Percentiles rank a stretch among this genome's conserved stretches.
phyloP scores from a whole-genome alignment of 2,113 vertebrate species.

The Mirza zaza region DNA sequence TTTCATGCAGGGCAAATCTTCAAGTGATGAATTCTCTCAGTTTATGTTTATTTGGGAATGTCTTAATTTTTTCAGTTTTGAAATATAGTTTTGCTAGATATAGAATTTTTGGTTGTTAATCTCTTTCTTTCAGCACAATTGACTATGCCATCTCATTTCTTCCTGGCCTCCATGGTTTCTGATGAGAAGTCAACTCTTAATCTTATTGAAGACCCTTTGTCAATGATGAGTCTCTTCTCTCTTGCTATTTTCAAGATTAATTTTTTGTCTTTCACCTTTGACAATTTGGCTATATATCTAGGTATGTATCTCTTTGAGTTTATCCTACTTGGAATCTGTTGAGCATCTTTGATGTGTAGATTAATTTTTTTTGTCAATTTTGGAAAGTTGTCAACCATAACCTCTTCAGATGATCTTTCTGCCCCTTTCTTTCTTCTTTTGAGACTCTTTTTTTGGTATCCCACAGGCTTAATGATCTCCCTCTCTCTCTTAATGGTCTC shows the following conservation, averaged over 20 bases:
- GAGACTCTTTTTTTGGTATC: background rate
- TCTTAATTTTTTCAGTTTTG: conserved; percentile 13
- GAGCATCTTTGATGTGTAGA: conserved; percentile 13
- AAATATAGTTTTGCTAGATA: background rate
- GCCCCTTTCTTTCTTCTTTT: background rate
- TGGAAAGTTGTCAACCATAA: background rate
- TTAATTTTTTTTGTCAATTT: conserved; percentile 18
- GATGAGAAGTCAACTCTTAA: conserved; percentile 7
- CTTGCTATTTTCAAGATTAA: background rate
- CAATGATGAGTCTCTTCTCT: background rate
- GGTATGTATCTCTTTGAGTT: background rate
- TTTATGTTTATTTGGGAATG: background rate
- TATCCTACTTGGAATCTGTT: background rate
- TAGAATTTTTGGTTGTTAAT: background rate
- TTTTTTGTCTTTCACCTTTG: conserved; percentile 29
- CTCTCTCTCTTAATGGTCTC: background rate
- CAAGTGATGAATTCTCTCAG: background rate
- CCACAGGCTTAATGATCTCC: background rate
- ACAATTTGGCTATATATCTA: conserved; percentile 3
- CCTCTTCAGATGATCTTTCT: conserved; percentile 30
- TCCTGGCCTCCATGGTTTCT: background rate
- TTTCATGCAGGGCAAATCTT: background rate
- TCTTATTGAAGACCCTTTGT: conserved; percentile 1
- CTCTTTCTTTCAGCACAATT: conserved; percentile 16
- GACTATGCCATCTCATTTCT: background rate